Evolutionary conservation across 2,888 invertebrate genomes (phyloP), one percentile per base, ranked within the genome.

Genomic region (Micoletzkya japonica): DNA sequence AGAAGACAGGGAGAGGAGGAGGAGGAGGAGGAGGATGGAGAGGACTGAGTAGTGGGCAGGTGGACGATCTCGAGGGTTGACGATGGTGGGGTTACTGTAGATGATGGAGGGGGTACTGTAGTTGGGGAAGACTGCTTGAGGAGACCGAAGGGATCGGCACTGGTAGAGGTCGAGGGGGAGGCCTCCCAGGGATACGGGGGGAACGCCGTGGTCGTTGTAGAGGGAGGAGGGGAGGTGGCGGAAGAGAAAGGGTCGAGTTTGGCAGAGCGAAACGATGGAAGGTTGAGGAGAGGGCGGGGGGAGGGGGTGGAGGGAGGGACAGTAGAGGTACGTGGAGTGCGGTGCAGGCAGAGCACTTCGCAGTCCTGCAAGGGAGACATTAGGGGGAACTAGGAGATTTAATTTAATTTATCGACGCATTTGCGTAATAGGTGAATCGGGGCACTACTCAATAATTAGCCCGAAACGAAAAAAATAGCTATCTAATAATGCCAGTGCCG

Each of bases 131-230:
- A 34, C 30, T 44, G 44, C 17, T 30, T 59, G 59, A 37, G 37
- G 37, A 64, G 64, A 52, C 37, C 36, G 52, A 64, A 64, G 1
- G 64, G 64, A 64, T 64, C 64, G 26, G 64, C 36, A 24, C 39
- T 39, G 1, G 50, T 50, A 26, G 64, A 52, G 17, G 64, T 64
- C 17, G 64, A 52, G 2, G 36, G 4, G 10, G 36, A 20, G 20
- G 24, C 17, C 17, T 52, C 52, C 64, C 64, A 64, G 50, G 64
- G 64, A 26, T 36, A 52, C 2, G 64, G 64, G 39, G 64, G 64
- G 36, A 64, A 64, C 36, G n/a, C 30, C 28, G 64, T 52, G 20
- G 52, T 52, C 20, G 64, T 28, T 32, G 64, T 50, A 36, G 52
- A 30, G 30, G 50, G 36, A 52, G 64, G 24, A 24, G 52, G 39